A percentile compares a stretch with the other conserved stretches of the same genome.
These are phyloP conservation scores for Amazonetta brasiliensis DNA, from an alignment of 2,797 vertebrate genomes.

Conservation along the genomic window DNA sequence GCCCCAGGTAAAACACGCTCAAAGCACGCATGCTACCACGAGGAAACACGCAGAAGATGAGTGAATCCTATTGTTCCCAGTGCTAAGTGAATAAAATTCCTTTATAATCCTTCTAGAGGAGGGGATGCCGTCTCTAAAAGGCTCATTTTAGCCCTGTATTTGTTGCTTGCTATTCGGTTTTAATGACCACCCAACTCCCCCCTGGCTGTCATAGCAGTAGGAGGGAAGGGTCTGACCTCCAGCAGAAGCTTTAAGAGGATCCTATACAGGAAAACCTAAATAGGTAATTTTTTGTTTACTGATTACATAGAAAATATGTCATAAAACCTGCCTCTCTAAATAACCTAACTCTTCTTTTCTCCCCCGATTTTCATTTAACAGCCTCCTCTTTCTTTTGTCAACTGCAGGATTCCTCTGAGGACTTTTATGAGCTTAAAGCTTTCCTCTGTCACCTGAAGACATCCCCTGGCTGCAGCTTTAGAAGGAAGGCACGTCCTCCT, in stretches of 20 bases:
- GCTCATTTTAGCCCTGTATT: background rate
- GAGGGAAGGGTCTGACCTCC: background rate
- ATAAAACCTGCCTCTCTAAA: background rate
- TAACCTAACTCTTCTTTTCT: background rate
- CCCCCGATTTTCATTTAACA: background rate
- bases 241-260: background rate
- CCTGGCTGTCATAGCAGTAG: background rate
- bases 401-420: background rate
- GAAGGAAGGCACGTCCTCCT: background rate
- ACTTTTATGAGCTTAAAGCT: background rate
- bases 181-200: background rate
- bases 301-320: background rate
- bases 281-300: background rate
- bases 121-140: background rate
- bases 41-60: fast-evolving
- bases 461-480: background rate
- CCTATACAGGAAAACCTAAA: background rate
- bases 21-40: fast-evolving
- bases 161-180: background rate
- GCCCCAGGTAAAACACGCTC: background rate
- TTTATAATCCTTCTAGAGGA: background rate
- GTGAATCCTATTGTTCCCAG: background rate
- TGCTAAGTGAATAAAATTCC: background rate
- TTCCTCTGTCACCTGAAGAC: background rate
- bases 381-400: background rate